Percentiles rank a stretch among this genome's conserved stretches.
These are phyloP conservation scores for Emys orbicularis DNA, from an alignment of 2,797 vertebrate genomes.

Conservation along the genomic window DNA sequence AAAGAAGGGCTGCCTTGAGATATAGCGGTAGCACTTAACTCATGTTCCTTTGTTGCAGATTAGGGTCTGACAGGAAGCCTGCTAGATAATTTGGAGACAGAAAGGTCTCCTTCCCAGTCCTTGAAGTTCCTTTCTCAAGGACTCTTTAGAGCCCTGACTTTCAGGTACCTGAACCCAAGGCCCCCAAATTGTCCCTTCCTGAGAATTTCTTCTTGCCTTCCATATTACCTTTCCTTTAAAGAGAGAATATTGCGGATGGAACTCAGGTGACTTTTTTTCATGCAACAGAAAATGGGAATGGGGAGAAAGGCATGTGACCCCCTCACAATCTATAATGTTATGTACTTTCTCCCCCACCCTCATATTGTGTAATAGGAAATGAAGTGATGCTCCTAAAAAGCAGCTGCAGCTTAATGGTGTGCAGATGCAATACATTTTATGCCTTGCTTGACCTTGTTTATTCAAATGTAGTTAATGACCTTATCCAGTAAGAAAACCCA, in stretches of 20 bases:
- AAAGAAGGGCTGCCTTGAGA: not conserved
- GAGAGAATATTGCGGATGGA: not conserved
- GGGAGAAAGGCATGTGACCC: not conserved
- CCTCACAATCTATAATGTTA: conserved; percentile 19
- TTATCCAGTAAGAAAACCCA: conserved; percentile 23
- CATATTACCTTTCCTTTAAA: not conserved
- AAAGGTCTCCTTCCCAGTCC: not conserved
- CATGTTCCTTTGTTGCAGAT: not conserved
- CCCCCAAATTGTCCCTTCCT: not conserved
- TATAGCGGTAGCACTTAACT: not conserved
- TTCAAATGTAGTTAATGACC: conserved; percentile 63
- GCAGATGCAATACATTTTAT: conserved; percentile 8
- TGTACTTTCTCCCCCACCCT: conserved; percentile 11
- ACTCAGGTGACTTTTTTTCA: not conserved
- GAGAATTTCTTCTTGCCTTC: not conserved
- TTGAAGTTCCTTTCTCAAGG: not conserved
- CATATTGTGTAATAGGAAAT: not conserved
- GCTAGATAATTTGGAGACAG: not conserved
- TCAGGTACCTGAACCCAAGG: not conserved
- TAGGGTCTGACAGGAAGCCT: not conserved
- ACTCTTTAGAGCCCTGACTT: not conserved
- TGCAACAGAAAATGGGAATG: not conserved
- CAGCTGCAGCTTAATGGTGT: conserved; percentile 52
- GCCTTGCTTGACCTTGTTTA: conserved; percentile 61
- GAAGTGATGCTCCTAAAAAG: conserved; percentile 33